Conservation (phyloP, 2,888 invertebrate genomes). For the Griposia aprilina region DNA sequence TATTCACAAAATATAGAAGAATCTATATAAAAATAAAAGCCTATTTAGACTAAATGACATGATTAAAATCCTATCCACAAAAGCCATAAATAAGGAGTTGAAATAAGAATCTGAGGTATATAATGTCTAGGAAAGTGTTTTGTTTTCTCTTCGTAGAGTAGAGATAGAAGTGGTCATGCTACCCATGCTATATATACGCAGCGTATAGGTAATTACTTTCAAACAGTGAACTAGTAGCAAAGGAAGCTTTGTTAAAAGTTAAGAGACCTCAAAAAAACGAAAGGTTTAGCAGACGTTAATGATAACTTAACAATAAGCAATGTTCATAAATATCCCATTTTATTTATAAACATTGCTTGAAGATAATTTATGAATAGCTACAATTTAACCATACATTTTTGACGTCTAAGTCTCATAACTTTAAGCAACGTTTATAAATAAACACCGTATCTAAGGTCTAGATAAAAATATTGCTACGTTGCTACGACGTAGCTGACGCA, state of each 20-base stretch:
- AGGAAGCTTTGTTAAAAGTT: neutral
- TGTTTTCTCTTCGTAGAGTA: too few species aligned
- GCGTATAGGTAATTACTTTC: neutral
- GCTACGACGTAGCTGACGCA: slow-evolving; percentile 41
- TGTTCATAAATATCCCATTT: neutral
- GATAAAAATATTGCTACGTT: slow-evolving; percentile 15
- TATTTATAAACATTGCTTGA: neutral
- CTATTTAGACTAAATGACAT: too few species aligned
- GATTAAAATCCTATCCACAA: too few species aligned
- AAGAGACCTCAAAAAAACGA: neutral
- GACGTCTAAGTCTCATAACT: neutral
- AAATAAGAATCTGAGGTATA: too few species aligned
- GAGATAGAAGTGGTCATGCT: too few species aligned
- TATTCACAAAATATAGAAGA: too few species aligned
- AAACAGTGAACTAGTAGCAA: neutral
- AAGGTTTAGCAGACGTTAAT: neutral
- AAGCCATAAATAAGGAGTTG: too few species aligned
- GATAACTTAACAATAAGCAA: neutral
- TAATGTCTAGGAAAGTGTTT: too few species aligned
- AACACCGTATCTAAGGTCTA: neutral
- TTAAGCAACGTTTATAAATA: neutral
- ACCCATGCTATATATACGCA: too few species aligned
- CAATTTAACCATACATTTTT: neutral
- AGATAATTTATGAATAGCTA: neutral
- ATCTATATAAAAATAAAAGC: too few species aligned